Evolutionary conservation across 2,113 vertebrate species (phyloP), one percentile per base, ranked within the genome.

Genomic region (Bufo bufo): DNA sequence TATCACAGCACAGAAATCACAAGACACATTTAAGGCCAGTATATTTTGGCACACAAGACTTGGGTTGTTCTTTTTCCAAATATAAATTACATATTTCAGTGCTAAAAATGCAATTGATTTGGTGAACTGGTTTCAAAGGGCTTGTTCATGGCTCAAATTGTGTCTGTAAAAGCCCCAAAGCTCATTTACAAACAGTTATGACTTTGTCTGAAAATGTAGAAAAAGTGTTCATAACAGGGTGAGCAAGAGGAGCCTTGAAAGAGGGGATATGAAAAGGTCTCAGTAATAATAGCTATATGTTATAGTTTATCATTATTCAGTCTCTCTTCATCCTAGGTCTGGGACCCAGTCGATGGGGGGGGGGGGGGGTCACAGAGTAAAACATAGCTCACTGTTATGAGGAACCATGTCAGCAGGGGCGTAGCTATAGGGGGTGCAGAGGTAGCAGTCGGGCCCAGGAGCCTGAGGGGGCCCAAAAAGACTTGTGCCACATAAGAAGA

Each of bases 31-130:
- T 47, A 71, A 19, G 63, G 82, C 43, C 69, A 89, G 78, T 6
- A 47, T 66, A 77, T 82, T 82, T 77, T 84, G 82, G 87, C 81
- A 49, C 23, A 20, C 11, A 69, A 49, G 23, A 14, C 19, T 58
- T 78, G 82, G 87, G 72, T 54, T 84, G 87, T 78, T 77, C 72
- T 66, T 84, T 84, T 82, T 84, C 82, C 87, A 89, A 78, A 84
- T 89, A 84, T 66, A 77, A 89, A 89, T 78, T 58, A 89, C 52
- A 84, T 78, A 88, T 84, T 89, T 84, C 74, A 82, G 66, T 50
- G 80, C 56, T 88, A 75, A 63, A 33, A 74, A 87, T 56, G 84
- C 71, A 83, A 74, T 50, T 54, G 81, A 88, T 84, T 89, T 77
- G 50, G 59, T 77, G 45, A 84, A 33, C 14, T 84, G 74, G 72